A percentile compares a stretch with the other conserved stretches of the same genome.
phyloP scores from a whole-genome alignment of 2,113 vertebrate species.

The Rhineura floridana region DNA sequence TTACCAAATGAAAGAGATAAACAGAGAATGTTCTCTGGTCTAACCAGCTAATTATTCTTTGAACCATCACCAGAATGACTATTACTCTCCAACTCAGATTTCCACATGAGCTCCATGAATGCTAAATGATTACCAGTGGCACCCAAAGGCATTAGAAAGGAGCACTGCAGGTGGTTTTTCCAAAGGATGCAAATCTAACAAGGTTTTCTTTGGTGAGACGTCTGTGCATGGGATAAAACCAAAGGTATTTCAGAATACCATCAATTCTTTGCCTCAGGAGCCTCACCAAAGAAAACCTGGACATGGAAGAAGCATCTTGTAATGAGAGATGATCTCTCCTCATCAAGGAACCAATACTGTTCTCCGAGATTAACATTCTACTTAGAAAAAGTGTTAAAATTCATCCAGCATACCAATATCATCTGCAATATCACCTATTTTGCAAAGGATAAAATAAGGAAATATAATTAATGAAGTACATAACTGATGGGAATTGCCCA shows the following conservation, averaged over 20 bases:
- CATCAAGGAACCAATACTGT: not conserved
- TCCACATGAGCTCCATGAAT: not conserved
- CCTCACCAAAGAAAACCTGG: not conserved
- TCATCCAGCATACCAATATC: not conserved
- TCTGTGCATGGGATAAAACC: no score
- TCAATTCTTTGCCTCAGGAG: not conserved
- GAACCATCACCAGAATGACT: not conserved
- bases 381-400: not conserved
- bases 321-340: no score
- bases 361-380: not conserved
- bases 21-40: not conserved
- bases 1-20: not conserved
- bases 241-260: not conserved
- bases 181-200: not conserved
- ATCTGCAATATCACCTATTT: not conserved
- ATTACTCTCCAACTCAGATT: not conserved
- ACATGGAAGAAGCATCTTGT: not conserved
- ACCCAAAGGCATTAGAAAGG: not conserved
- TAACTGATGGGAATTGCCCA: conserved; percentile 40
- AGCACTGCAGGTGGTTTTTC: not conserved
- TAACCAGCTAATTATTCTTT: not conserved
- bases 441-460: conserved; percentile 27
- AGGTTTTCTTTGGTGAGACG: no score
- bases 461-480: conserved; percentile 10
- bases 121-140: no score